A percentile compares a stretch with the other conserved stretches of the same genome.
Conservation (phyloP, 2,797 vertebrate genomes). For the Galaxias olidus region DNA sequence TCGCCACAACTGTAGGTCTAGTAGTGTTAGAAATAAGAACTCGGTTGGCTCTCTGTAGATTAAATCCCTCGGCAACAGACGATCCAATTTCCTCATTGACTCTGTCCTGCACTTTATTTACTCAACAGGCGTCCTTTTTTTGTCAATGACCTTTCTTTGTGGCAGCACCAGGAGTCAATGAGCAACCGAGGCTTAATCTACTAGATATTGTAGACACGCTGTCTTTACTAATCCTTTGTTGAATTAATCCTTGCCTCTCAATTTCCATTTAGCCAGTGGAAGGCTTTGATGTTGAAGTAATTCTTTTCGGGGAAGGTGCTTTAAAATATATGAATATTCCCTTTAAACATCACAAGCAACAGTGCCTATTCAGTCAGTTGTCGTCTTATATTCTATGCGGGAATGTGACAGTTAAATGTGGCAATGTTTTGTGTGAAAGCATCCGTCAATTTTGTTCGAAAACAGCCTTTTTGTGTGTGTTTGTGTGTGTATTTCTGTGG, state of each 20-base stretch:
- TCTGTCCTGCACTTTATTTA: slow-evolving; percentile 34
- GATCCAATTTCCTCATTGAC: slow-evolving; percentile 8
- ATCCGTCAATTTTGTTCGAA: too few relatives aligned
- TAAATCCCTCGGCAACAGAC: slow-evolving; percentile 1
- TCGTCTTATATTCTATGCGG: too few relatives aligned
- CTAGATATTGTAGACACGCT: slow-evolving; percentile 32
- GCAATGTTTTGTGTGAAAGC: too few relatives aligned
- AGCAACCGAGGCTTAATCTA: slow-evolving; percentile 48
- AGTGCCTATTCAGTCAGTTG: background rate
- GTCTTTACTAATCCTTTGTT: slow-evolving; percentile 25
- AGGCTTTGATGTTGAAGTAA: slow-evolving; percentile 21
- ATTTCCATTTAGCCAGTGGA: slow-evolving; percentile 31
- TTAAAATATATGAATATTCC: slow-evolving; percentile 14
- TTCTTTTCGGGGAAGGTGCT: slow-evolving; percentile 8
- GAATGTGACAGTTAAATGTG: too few relatives aligned
- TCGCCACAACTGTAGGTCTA: too few relatives aligned
- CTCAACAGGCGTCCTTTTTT: slow-evolving; percentile 43
- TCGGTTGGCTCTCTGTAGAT: slow-evolving; percentile 15
- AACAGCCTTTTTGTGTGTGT: slow-evolving; percentile 1
- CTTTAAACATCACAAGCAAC: background rate
- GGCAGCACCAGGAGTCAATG: slow-evolving; percentile 33
- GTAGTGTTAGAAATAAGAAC: background rate
- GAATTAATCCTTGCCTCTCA: slow-evolving; percentile 23
- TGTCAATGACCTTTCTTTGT: slow-evolving; percentile 52
- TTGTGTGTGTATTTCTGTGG: slow-evolving; percentile 28